Percentiles rank a stretch among this genome's conserved stretches.
phyloP scores from a whole-genome alignment of 92 coral and sea anemone species.

The Scolanthus callimorphus region DNA sequence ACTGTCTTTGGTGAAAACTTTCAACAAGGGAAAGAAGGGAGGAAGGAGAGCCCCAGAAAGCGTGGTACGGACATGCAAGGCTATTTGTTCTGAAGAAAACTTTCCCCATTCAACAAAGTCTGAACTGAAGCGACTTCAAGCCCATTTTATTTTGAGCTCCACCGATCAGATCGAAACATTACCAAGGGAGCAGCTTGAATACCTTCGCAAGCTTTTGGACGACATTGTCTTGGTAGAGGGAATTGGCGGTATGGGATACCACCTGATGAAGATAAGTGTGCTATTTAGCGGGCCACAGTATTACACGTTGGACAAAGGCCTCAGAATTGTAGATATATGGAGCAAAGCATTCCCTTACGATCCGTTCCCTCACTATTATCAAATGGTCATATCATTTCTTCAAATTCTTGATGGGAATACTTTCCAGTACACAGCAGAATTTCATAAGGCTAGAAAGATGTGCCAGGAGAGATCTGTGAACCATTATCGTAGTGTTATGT shows the following conservation, averaged over 20 bases:
- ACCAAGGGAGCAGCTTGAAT: constrained; percentile 22
- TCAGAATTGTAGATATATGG: constrained; percentile 61
- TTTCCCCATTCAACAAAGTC: constrained; percentile 50
- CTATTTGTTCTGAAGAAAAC: constrained; percentile 41
- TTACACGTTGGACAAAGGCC: constrained; percentile 70
- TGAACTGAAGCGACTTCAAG: constrained; percentile 72
- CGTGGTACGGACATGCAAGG: constrained; percentile 50
- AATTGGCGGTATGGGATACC: constrained; percentile 38
- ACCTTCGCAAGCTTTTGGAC: constrained; percentile 50
- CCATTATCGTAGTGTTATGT: constrained; percentile 51
- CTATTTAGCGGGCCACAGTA: constrained; percentile 44
- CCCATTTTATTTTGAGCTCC: constrained; percentile 45
- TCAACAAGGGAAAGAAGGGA: constrained; percentile 12
- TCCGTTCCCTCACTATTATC: constrained; percentile 60
- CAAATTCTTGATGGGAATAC: constrained; percentile 66
- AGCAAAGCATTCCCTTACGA: constrained; percentile 28
- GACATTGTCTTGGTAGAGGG: constrained; percentile 55
- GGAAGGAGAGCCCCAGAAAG: constrained; percentile 39
- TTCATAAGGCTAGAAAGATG: constrained; percentile 22
- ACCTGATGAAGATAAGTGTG: constrained; percentile 64
- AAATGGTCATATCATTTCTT: constrained; percentile 64
- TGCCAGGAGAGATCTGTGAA: constrained; percentile 65
- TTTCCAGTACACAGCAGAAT: constrained; percentile 27
- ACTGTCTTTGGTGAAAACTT: constrained; percentile 43
- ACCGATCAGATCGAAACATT: constrained; percentile 40